Percentiles rank a stretch among this genome's conserved stretches.
Evolutionary conservation across 2,888 invertebrate genomes (phyloP).

Genomic region (Drosophila mulleri): DNA sequence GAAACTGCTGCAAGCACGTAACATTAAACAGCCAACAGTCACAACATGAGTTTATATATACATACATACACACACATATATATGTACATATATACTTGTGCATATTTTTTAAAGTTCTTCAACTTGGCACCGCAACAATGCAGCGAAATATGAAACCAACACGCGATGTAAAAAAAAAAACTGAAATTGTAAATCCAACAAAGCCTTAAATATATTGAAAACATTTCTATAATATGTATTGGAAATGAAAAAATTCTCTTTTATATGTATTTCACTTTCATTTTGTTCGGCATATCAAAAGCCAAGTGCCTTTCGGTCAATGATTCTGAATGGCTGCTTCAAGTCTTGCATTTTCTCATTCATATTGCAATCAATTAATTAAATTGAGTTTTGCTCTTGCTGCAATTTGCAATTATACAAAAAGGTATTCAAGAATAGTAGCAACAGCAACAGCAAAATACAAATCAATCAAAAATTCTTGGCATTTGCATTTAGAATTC

Average conservation of each 20-base stretch:
- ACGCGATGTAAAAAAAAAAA: slow-evolving; percentile 54
- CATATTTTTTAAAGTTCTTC: slow-evolving; percentile 44
- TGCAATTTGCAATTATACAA: slow-evolving; percentile 50
- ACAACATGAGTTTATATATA: slow-evolving; percentile 28
- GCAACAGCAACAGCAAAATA: slow-evolving; percentile 1
- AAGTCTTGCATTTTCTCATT: slow-evolving; percentile 15
- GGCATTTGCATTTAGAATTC: slow-evolving; percentile 13
- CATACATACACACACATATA: too few relatives aligned
- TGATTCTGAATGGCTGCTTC: slow-evolving; percentile 12
- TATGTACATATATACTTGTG: slow-evolving; percentile 42
- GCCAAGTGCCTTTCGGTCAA: slow-evolving; percentile 1
- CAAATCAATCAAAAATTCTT: slow-evolving; percentile 31
- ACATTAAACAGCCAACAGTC: slow-evolving; percentile 61
- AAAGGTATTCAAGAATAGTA: slow-evolving; percentile 52
- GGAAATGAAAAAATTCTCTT: background rate
- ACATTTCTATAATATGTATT: background rate
- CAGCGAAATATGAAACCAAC: slow-evolving; percentile 61
- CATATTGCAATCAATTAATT: slow-evolving; percentile 56
- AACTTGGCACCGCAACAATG: slow-evolving; percentile 46
- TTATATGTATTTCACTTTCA: background rate
- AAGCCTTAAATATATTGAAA: background rate
- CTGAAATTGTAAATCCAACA: background rate
- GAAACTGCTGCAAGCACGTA: slow-evolving; percentile 49
- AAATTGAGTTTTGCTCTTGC: slow-evolving; percentile 54
- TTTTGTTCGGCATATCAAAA: slow-evolving; percentile 7